Conservation (phyloP, 2,888 invertebrate genomes). For the Oscheius sp. region DNA sequence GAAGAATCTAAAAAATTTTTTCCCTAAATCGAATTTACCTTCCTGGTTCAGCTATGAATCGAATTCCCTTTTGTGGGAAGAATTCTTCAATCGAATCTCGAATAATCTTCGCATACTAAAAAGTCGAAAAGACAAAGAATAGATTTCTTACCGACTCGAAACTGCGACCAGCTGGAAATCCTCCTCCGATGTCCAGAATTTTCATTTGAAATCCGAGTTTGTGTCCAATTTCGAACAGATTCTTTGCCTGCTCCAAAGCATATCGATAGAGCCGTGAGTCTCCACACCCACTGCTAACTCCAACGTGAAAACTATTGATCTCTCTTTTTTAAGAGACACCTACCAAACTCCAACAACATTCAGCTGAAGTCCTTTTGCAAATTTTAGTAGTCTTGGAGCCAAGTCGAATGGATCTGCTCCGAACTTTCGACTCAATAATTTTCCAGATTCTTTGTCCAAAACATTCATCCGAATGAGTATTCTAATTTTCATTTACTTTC, state of each 20-base stretch:
- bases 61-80: constrained; percentile 79
- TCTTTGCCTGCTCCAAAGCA: constrained; percentile 80
- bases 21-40: no score
- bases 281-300: constrained; percentile 70
- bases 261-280: constrained; percentile 81
- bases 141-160: constrained; percentile 78
- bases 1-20: no score
- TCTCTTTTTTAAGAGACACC: constrained; percentile 1
- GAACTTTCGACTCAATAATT: constrained; percentile 75
- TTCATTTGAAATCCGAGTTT: constrained; percentile 81
- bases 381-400: constrained; percentile 55
- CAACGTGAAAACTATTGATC: constrained; percentile 70
- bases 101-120: no score
- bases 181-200: constrained; percentile 86
- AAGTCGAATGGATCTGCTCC: constrained; percentile 69
- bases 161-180: constrained; percentile 81
- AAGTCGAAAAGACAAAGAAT: no score
- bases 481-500: no score
- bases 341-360: constrained; percentile 72
- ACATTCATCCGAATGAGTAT: constrained; percentile 81
- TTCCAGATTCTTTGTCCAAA: constrained; percentile 85
- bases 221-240: constrained; percentile 80
- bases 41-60: constrained; percentile 94
- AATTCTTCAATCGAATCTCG: constrained; percentile 81
- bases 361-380: constrained; percentile 60